Evolutionary conservation across 2,888 invertebrate genomes (phyloP).

Genomic region (Cancer borealis): DNA sequence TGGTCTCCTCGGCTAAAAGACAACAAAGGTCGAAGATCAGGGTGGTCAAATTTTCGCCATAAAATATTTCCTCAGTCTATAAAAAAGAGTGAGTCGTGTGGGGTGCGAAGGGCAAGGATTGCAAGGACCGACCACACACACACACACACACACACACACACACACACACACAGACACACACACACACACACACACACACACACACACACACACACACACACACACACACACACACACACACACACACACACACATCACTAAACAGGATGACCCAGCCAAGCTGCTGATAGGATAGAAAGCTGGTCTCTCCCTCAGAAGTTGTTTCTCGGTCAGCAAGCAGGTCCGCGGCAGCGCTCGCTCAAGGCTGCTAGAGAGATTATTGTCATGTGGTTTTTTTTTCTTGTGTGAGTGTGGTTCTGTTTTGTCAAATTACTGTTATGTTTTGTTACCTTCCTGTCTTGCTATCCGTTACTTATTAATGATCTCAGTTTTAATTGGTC

Average conservation of each 20-base stretch:
- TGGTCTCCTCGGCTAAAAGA: not conserved
- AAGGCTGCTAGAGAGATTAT: slow-evolving; percentile 25
- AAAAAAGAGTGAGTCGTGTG: slow-evolving; percentile 16
- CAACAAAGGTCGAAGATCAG: slow-evolving; percentile 24
- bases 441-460: not conserved
- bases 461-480: not conserved
- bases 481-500: not conserved
- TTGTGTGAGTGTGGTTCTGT: not conserved
- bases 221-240: slow-evolving; percentile 11
- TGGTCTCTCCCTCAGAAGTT: slow-evolving; percentile 34
- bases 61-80: slow-evolving; percentile 41
- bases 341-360: slow-evolving; percentile 14
- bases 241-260: not conserved
- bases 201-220: slow-evolving; percentile 7
- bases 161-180: not conserved
- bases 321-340: slow-evolving; percentile 38
- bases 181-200: slow-evolving; percentile 31
- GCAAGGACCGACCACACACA: not conserved
- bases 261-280: slow-evolving; percentile 25
- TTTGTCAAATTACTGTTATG: slow-evolving; percentile 1
- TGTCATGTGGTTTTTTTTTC: not conserved
- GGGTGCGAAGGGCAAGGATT: slow-evolving; percentile 21
- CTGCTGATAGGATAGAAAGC: slow-evolving; percentile 25
- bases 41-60: slow-evolving; percentile 15
- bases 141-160: slow-evolving; percentile 25